These are phyloP conservation scores for Cinclus mexicanus DNA, from an alignment of 2,113 vertebrate genomes.

Conservation along the genomic window DNA sequence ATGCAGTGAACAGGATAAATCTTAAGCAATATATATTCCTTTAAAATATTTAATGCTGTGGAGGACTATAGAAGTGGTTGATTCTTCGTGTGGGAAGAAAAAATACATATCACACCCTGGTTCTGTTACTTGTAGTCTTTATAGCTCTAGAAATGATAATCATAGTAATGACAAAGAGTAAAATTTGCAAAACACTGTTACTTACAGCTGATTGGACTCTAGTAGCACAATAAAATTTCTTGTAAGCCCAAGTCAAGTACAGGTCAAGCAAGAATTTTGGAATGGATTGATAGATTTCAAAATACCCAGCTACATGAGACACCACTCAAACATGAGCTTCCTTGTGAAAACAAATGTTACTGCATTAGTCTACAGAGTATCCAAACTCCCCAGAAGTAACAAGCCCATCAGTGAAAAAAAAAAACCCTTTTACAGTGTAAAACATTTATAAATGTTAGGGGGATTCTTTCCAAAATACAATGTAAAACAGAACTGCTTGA, in stretches of 20 bases:
- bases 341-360: neutral
- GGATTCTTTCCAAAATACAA: neutral
- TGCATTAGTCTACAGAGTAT: neutral
- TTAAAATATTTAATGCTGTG: neutral
- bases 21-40: neutral
- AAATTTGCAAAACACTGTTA: neutral
- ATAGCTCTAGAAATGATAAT: neutral
- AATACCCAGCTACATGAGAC: neutral
- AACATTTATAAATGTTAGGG: neutral
- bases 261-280: slow-evolving; percentile 26
- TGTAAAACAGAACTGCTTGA: neutral
- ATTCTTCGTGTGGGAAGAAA: neutral
- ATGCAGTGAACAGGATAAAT: neutral
- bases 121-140: neutral
- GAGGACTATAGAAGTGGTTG: neutral
- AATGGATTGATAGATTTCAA: slow-evolving; percentile 29
- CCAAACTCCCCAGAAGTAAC: neutral
- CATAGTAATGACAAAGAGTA: neutral
- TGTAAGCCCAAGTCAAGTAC: slow-evolving; percentile 7
- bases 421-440: neutral
- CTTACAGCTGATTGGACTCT: neutral
- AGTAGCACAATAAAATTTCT: slow-evolving; percentile 2
- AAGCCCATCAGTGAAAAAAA: neutral
- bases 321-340: neutral
- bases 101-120: neutral